These are phyloP conservation scores for Dichetophora obliterata DNA, from an alignment of 2,888 invertebrate species.

Conservation along the genomic window DNA sequence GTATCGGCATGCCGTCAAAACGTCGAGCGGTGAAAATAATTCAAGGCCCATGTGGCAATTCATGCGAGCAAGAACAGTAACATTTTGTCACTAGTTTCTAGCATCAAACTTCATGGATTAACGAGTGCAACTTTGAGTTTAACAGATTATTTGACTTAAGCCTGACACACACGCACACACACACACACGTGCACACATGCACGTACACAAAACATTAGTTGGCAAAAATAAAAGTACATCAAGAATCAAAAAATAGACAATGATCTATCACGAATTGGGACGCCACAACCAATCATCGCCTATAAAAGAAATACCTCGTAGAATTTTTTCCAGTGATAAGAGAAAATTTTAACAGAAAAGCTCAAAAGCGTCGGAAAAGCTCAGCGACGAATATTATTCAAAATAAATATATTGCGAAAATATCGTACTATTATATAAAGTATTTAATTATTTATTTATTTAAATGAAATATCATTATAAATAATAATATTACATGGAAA, in stretches of 20 bases:
- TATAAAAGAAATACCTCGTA: too few relatives aligned
- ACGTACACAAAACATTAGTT: not conserved
- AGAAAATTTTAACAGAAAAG: too few relatives aligned
- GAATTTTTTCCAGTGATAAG: too few relatives aligned
- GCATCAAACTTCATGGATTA: not conserved
- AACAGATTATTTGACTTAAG: not conserved
- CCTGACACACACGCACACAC: not conserved
- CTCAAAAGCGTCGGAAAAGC: too few relatives aligned
- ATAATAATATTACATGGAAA: too few relatives aligned
- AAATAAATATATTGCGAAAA: too few relatives aligned
- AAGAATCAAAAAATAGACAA: not conserved
- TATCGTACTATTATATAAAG: too few relatives aligned
- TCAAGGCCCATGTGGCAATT: not conserved
- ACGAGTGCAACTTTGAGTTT: not conserved
- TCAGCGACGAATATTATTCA: too few relatives aligned
- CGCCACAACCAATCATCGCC: too few relatives aligned
- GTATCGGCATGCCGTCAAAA: not conserved
- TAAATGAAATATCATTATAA: too few relatives aligned
- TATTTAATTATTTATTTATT: too few relatives aligned
- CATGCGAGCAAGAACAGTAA: not conserved
- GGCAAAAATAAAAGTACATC: not conserved
- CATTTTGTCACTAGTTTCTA: not conserved
- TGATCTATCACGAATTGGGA: too few relatives aligned
- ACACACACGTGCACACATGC: not conserved
- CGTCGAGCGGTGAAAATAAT: not conserved